phyloP scores from a whole-genome alignment of 2,888 invertebrate species.

The Ptilodon capucinus region DNA sequence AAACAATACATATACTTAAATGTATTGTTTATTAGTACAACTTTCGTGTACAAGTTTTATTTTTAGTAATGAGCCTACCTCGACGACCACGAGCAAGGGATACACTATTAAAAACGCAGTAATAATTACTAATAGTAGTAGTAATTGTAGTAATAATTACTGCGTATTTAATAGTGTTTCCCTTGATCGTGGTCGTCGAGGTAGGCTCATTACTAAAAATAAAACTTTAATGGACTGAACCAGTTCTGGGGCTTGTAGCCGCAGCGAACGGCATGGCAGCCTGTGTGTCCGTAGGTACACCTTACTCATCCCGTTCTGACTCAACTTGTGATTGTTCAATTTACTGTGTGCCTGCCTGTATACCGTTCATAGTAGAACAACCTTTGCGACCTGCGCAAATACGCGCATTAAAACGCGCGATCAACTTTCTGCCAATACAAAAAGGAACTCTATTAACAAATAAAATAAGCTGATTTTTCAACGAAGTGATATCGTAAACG shows the following conservation, averaged over 20 bases:
- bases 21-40: too few species aligned
- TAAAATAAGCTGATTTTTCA: too few species aligned
- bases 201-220: slow-evolving; percentile 50
- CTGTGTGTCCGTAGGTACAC: slow-evolving; percentile 28
- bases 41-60: too few species aligned
- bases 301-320: slow-evolving; percentile 34
- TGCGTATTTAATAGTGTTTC: slow-evolving; percentile 18
- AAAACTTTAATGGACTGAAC: slow-evolving; percentile 53
- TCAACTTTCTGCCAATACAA: too few species aligned
- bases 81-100: too few species aligned
- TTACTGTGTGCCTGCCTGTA: slow-evolving; percentile 6
- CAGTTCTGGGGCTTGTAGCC: slow-evolving; percentile 44
- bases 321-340: slow-evolving; percentile 29
- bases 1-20: too few species aligned
- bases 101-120: too few species aligned
- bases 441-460: too few species aligned
- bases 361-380: slow-evolving; percentile 10
- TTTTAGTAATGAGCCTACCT: too few species aligned
- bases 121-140: slow-evolving; percentile 23
- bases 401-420: too few species aligned
- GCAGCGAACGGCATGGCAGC: slow-evolving; percentile 33
- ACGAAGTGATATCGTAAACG: too few species aligned
- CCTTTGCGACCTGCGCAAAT: slow-evolving; percentile 5
- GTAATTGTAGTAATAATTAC: slow-evolving; percentile 23
- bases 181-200: slow-evolving; percentile 21